Conservation (phyloP, 2,797 vertebrate species). For the Pseudomugil gertrudae region DNA sequence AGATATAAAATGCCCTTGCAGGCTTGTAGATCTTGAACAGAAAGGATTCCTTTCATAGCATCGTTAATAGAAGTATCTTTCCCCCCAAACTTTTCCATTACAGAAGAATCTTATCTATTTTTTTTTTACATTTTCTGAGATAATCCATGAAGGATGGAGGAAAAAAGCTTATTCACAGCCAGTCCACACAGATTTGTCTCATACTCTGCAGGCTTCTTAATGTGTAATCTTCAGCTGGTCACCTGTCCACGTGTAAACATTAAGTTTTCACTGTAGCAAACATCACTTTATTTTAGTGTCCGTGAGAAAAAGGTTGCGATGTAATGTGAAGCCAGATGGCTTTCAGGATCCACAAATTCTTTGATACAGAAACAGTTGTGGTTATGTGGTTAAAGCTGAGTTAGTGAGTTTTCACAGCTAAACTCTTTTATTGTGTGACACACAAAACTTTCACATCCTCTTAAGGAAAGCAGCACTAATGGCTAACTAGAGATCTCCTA, state of each 20-base stretch:
- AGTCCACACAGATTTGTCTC: background rate
- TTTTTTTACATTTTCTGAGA: background rate
- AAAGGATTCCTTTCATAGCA: background rate
- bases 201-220: background rate
- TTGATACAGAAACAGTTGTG: background rate
- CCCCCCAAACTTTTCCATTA: background rate
- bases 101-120: background rate
- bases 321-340: background rate
- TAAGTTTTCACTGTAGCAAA: background rate
- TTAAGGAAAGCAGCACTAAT: background rate
- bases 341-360: background rate
- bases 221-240: background rate
- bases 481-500: background rate
- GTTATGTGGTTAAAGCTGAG: background rate
- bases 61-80: background rate
- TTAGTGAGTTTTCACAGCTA: background rate
- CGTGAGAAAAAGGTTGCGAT: background rate
- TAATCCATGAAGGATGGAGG: background rate
- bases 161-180: background rate
- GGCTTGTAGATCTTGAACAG: background rate
- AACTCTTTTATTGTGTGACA: background rate
- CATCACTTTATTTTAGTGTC: background rate
- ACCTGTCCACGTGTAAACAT: background rate
- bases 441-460: background rate
- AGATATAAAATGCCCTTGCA: constrained; percentile 1